Base-by-base conservation (phyloP, 2,888 invertebrate genomes). In the Ormia ochracea region DNA sequence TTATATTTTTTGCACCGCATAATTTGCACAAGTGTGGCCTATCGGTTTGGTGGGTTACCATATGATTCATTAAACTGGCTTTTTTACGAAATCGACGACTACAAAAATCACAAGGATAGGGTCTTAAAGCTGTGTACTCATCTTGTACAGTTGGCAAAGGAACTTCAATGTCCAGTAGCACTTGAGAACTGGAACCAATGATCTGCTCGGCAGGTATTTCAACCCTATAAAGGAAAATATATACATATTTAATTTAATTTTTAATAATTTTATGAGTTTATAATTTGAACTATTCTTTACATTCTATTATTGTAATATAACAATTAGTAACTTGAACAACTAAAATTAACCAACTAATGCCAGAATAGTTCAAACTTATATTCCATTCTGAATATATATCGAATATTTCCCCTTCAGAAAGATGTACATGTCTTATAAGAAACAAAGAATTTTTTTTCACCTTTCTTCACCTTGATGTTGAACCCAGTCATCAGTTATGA, bases 51-150 rank as follows among this genome's bases (percentile, higher is more conserved):
- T 96, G 96, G 0, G 95, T 94, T 5, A 95, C 93, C 95, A 96
- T 96, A 87, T 96, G 96, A 88, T 94, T 95, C 93, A 95, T 94
- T 0, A 96, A 91, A 80, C 94, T 95, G 4, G 94, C 94, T 86
- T 96, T 96, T 86, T 96, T 96, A 45, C 95, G 93, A 88, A 96
- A 96, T 79, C 96, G 91, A 0, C 95, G 92, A 80, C 95, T 95
- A 87, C 96, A 96, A 88, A 96, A 96, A 87, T 96, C 96, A 87
- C 96, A 96, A 0, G 96, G 96, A 91, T 94, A 95, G 0, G 96
- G 96, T 4, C 95, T 91, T 19, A 88, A 58, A 0, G 89, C 87
- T 14, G 93, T 92, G 85, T 94, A 93, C 83, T 95, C 94, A 86
- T 93, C 93, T 90, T 95, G 95, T 87, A 95, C 95, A 31, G 95